A percentile compares a stretch with the other conserved stretches of the same genome.
Conservation (phyloP, 2,797 vertebrate genomes). For the Crypturellus tataupa region DNA sequence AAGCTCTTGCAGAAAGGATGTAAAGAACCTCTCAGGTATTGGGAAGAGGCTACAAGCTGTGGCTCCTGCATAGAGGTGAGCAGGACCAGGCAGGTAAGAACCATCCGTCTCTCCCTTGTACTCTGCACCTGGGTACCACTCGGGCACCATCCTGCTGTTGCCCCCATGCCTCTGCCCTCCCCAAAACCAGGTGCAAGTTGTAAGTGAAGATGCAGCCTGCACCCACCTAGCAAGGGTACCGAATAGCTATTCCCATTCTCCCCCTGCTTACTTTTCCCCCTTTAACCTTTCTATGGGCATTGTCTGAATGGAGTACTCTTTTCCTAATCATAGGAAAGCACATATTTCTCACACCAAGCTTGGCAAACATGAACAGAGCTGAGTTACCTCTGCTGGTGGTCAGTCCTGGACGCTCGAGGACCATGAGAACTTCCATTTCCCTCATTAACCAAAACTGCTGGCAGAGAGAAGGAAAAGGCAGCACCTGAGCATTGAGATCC, state of each 20-base stretch:
- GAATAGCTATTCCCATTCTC: no score
- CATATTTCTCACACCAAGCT: not conserved
- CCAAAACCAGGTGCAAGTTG: no score
- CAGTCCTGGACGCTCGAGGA: slow-evolving; percentile 11
- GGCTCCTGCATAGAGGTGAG: not conserved
- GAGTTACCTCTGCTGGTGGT: slow-evolving; percentile 50
- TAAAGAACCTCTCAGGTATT: not conserved
- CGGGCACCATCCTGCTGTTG: not conserved
- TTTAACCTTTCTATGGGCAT: not conserved
- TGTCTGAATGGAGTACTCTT: not conserved
- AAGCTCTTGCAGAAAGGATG: slow-evolving; percentile 9
- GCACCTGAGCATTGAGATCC: slow-evolving; percentile 36
- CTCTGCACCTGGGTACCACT: no score
- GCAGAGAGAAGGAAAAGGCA: slow-evolving; percentile 4
- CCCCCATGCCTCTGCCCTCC: no score
- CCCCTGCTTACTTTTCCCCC: no score
- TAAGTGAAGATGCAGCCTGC: no score
- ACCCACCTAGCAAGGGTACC: no score
- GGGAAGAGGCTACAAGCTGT: not conserved
- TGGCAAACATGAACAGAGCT: slow-evolving; percentile 25
- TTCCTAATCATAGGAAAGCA: not conserved
- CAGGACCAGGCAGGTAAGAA: rapidly evolving
- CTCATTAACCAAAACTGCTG: slow-evolving; percentile 59
- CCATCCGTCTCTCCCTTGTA: not conserved
- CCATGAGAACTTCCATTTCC: slow-evolving; percentile 20